Evolutionary conservation across 2,113 vertebrate genomes (phyloP).

Genomic region (Fulica atra): DNA sequence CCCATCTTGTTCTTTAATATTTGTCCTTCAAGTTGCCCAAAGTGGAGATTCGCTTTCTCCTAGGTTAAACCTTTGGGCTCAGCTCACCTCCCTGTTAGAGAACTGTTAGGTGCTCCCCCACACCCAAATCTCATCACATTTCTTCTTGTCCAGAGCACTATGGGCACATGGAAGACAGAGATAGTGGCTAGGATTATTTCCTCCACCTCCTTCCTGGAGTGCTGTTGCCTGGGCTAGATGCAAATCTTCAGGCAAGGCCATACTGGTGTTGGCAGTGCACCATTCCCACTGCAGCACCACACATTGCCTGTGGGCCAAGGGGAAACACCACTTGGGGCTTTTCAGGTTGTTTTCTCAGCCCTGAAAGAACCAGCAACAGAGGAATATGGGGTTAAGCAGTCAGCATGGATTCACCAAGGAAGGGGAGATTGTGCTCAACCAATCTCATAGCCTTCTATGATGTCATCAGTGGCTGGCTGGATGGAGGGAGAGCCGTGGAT

Average conservation of each 20-base stretch:
- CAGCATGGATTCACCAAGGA: too few relatives aligned
- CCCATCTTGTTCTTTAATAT: background rate
- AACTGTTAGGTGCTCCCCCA: background rate
- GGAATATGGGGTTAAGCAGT: background rate
- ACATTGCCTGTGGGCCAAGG: rapidly evolving
- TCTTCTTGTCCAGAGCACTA: background rate
- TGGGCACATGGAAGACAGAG: background rate
- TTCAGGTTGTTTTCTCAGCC: background rate
- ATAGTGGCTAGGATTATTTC: background rate
- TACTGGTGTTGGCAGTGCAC: background rate
- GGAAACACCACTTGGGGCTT: background rate
- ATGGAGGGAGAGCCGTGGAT: too few relatives aligned
- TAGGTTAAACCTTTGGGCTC: background rate
- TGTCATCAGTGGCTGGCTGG: too few relatives aligned
- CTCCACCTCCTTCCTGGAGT: background rate
- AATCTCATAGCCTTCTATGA: too few relatives aligned
- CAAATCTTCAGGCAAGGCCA: background rate
- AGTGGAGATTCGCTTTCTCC: background rate
- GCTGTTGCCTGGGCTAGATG: background rate
- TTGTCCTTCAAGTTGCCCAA: background rate
- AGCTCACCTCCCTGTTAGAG: background rate
- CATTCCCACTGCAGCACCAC: background rate
- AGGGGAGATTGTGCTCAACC: too few relatives aligned
- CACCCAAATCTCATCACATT: rapidly evolving
- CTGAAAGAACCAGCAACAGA: background rate